These are phyloP conservation scores for Huso huso DNA, from an alignment of 2,797 vertebrate species.

Conservation along the genomic window DNA sequence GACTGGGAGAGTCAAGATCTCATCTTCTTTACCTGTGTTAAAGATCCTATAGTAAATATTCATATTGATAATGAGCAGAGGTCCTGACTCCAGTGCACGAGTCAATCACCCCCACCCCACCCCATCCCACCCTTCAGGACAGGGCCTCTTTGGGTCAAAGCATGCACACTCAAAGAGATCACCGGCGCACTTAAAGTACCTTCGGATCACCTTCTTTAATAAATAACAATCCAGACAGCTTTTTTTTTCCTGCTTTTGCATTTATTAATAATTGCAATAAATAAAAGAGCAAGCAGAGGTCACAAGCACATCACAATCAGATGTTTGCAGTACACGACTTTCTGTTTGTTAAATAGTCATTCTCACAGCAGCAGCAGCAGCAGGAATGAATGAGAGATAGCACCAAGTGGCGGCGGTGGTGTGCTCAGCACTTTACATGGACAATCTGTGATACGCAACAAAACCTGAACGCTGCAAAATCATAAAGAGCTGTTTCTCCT, in stretches of 20 bases:
- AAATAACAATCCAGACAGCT: conserved; percentile 56
- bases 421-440: conserved; percentile 57
- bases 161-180: conserved; percentile 28
- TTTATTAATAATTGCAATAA: conserved; percentile 89
- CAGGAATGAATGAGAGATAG: conserved; percentile 59
- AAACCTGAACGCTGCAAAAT: conserved; percentile 80
- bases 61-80: background rate
- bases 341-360: conserved; percentile 39
- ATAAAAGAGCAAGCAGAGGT: conserved; percentile 84
- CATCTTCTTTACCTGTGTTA: background rate
- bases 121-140: conserved; percentile 27
- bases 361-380: conserved; percentile 45
- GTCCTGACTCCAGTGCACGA: conserved; percentile 24
- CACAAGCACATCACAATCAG: conserved; percentile 88
- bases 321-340: conserved; percentile 71
- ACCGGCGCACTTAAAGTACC: conserved; percentile 32
- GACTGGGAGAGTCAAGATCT: too few species aligned
- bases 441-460: conserved; percentile 55
- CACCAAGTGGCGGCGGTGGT: conserved; percentile 53
- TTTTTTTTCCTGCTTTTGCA: conserved; percentile 64
- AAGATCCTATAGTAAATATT: background rate
- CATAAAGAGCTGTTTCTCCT: conserved; percentile 57
- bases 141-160: conserved; percentile 31
- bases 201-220: conserved; percentile 32
- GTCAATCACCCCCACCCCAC: conserved; percentile 31